Evolutionary conservation across 2,797 vertebrate species (phyloP), one percentile per base, ranked within the genome.

Genomic region (Sebastes minor): DNA sequence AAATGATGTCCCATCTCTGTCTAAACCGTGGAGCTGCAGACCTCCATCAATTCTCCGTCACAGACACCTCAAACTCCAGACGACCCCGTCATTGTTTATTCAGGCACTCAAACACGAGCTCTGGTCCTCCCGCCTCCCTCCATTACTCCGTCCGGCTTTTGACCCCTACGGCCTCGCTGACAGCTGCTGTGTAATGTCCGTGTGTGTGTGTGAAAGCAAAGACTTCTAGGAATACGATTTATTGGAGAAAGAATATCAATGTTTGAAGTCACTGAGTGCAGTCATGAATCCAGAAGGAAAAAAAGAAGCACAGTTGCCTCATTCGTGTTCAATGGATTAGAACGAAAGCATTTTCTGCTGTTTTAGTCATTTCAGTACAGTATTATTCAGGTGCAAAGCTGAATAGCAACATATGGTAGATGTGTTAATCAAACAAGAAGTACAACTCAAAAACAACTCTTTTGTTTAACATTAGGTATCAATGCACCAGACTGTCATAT

Each of bases 51-150:
- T 91, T 82, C 69, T 81, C 57, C 38, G 67, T 81, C 81, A 80
- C 81, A 89, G 91, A 93, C 91, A 90, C 90, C 83, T 88, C 83
- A 87, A 91, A 94, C 94, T 94, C 92, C 78, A 89, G 66, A 77
- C 13, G 85, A 94, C 91, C 93, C 80, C 28, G 5, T n/a, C n/a
- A 46, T 84, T 94, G 92, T 94, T 94, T 95, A 93, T 84, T 83
- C 83, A 91, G 82, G 83, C 86, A 55, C 85, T 93, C 78, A 79
- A 91, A 91, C 88, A 82, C 67, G 81, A 49, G 83, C 82, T 74
- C 88, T 79, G 70, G 74, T 81, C 73, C 82, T 83, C 84, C 85
- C 77, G 23, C 74, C 80, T 67, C 83, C 60, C 76, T 78, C 85
- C 88, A 88, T 89, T 91, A 86, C 82, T 65, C 62, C 22, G 23